Percentiles rank a stretch among this genome's conserved stretches.
These are phyloP conservation scores for Patella caerulea DNA, from an alignment of 2,888 invertebrate genomes.

Conservation along the genomic window DNA sequence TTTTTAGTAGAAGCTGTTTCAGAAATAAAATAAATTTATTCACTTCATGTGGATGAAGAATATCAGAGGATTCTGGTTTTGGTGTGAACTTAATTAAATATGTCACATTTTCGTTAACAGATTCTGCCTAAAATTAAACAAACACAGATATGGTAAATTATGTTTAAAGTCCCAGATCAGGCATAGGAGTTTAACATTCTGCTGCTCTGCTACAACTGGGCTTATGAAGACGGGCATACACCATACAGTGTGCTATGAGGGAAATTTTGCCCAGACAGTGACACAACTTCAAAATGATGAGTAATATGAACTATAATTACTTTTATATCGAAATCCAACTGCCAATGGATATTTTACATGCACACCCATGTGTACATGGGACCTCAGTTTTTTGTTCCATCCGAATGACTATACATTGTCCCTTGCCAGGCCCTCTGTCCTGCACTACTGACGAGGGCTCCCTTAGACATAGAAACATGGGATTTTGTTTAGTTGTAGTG, in stretches of 20 bases:
- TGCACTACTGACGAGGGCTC: too few relatives aligned
- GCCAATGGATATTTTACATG: background rate
- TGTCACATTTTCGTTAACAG: constrained; percentile 1
- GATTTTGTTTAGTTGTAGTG: too few relatives aligned
- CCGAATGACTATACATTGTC: too few relatives aligned
- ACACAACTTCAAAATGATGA: too few relatives aligned
- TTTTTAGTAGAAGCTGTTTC: constrained; percentile 15
- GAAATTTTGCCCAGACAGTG: background rate
- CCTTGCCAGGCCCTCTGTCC: too few relatives aligned
- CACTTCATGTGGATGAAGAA: constrained; percentile 14
- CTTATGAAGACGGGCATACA: too few relatives aligned
- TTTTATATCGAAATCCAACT: too few relatives aligned
- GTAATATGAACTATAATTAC: too few relatives aligned
- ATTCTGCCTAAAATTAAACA: background rate
- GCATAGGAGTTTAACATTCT: background rate
- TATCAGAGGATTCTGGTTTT: background rate
- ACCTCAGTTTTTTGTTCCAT: background rate
- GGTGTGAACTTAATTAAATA: constrained; percentile 18
- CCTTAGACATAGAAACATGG: too few relatives aligned
- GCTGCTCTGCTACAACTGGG: background rate
- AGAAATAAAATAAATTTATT: constrained; percentile 9
- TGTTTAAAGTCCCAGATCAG: too few relatives aligned
- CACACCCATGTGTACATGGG: background rate
- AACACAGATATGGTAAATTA: background rate
- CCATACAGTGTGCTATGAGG: background rate